Evolutionary conservation across 2,888 invertebrate species (phyloP).

Genomic region (Sisyra terminalis): DNA sequence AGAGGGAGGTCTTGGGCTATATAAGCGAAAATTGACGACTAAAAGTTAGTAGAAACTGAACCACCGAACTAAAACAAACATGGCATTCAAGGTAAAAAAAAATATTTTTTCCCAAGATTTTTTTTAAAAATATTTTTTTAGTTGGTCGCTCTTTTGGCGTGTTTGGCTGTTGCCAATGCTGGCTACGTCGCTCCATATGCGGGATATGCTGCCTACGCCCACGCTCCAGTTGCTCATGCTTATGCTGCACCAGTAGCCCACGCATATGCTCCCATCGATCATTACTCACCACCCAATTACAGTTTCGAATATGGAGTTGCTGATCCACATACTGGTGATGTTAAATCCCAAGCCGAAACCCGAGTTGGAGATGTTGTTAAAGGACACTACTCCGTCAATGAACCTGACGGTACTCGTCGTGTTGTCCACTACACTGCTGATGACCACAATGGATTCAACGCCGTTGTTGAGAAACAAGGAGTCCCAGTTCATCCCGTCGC

Average conservation of each 20-base stretch:
- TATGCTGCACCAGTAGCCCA: neutral
- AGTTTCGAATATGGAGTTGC: slow-evolving; percentile 17
- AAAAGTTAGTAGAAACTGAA: neutral
- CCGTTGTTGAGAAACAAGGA: slow-evolving; percentile 1
- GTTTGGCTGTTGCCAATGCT: neutral
- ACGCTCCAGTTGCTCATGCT: neutral
- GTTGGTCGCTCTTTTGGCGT: slow-evolving; percentile 1
- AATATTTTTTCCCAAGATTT: neutral
- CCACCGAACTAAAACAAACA: neutral
- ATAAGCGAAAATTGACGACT: too few relatives aligned
- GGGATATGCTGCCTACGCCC: slow-evolving; percentile 7
- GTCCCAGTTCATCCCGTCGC: neutral
- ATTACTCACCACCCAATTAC: slow-evolving; percentile 15
- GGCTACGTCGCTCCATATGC: slow-evolving; percentile 1
- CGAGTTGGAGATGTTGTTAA: slow-evolving; percentile 17
- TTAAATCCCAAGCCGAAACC: slow-evolving; percentile 16
- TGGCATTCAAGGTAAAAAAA: slow-evolving; percentile 1
- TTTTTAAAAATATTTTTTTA: neutral
- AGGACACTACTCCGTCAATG: slow-evolving; percentile 15
- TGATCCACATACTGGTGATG: slow-evolving; percentile 17
- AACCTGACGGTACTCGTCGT: slow-evolving; percentile 3
- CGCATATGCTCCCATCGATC: neutral
- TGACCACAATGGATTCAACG: slow-evolving; percentile 5
- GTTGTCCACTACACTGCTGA: slow-evolving; percentile 6
- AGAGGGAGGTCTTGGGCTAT: too few relatives aligned